Base-by-base conservation (phyloP, 2,888 invertebrate genomes). In the Oscheius sp. region DNA sequence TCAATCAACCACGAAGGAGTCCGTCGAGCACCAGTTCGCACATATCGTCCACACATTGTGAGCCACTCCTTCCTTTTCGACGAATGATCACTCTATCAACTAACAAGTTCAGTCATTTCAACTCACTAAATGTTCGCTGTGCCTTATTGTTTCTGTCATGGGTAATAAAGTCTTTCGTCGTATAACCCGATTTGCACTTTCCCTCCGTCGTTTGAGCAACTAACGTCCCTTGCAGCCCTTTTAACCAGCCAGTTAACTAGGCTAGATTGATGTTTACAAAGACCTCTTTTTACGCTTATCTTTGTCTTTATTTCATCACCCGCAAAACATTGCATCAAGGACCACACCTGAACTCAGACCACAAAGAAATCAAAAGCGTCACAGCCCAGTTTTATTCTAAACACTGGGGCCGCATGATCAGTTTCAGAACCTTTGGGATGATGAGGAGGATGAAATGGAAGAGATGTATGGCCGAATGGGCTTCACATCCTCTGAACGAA, bases 41-140 rank as follows among this genome's bases (percentile, higher is more conserved):
- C 79, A 3, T 72, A 74, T 48, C 69, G 78, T 25, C 77, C 77
- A 20, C 77, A 80, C 71, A 76, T 80, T 71, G 80, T 80, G 72
- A 79, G 80, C 80, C 64, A 76, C 69, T 70, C 69, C 42, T 72
- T 74, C 5, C 70, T 73, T 27, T 61, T 61, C 31, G 42, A 61
- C 15, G 61, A 61, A 25, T 61, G 61, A 61, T 27, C 45, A 23
- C 20, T 8, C 23, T 39, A 10, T 20, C 39, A 58, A n/a, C 31
- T 31, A 20, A 48, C 48, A 3, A 12, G 12, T 25, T 3, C 29
- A 46, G 55, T n/a, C 68, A 71, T 12, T 75, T 63, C 65, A 45
- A 31, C 12, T 31, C 33, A 55, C 53, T 3, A 63, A n/a, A 46
- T 25, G 17, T 15, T n/a, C 46, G 34, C 48, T 20, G 8, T 46